Percentiles rank a stretch among this genome's conserved stretches.
phyloP scores from a whole-genome alignment of 1,140 invertebrate species.

The Drosophila teissieri region DNA sequence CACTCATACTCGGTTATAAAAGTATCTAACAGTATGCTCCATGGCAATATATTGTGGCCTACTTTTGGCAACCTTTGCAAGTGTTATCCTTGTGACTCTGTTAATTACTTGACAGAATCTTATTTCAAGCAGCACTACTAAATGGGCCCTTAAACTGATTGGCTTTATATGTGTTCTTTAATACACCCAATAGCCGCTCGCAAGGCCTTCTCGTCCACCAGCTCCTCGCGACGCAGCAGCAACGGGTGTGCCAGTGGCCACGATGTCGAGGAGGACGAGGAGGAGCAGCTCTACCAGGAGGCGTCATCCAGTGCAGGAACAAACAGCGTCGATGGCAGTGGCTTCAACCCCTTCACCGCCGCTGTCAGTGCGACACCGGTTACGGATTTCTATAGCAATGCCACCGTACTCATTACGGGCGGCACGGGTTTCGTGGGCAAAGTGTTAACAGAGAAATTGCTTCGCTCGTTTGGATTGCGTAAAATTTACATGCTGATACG shows the following conservation, averaged over 20 bases:
- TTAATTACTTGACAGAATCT: too few species aligned
- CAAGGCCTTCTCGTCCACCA: constrained; percentile 73
- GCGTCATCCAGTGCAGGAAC: constrained; percentile 25
- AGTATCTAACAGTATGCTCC: not conserved
- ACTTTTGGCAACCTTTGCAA: too few species aligned
- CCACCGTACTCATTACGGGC: constrained; percentile 87
- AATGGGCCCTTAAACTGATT: not conserved
- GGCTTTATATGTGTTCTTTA: not conserved
- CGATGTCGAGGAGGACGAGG: constrained; percentile 27
- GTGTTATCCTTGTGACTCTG: too few species aligned
- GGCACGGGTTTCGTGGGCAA: constrained; percentile 95
- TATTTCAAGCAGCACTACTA: not conserved
- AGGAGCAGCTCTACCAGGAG: constrained; percentile 50
- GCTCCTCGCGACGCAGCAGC: constrained; percentile 69
- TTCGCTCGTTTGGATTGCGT: constrained; percentile 90
- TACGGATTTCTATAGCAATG: constrained; percentile 84
- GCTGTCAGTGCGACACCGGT: constrained; percentile 59
- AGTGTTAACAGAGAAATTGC: constrained; percentile 94
- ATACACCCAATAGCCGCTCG: constrained; percentile 21
- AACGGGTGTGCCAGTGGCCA: constrained; percentile 28
- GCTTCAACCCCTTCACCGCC: too few species aligned
- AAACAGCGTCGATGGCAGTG: constrained; percentile 29
- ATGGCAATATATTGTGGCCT: not conserved
- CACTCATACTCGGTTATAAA: too few species aligned
- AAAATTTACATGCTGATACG: constrained; percentile 93